Evolutionary conservation across 2,888 invertebrate genomes (phyloP), one percentile per base, ranked within the genome.

Genomic region (Allacma fusca): DNA sequence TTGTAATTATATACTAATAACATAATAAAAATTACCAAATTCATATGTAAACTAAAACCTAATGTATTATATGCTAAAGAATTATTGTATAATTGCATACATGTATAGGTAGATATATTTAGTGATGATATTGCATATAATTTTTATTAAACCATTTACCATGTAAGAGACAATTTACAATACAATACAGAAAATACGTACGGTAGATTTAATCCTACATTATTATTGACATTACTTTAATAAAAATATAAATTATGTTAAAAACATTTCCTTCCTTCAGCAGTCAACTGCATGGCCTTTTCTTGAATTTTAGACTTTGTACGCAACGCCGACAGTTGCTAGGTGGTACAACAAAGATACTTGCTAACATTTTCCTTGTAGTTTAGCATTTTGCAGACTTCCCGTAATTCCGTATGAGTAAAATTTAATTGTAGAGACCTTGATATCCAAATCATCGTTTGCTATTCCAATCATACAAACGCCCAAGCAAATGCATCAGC

Each of bases 21-120:
- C 4, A 34, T 34, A 34, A 34, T 34, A 34, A 50, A 50, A 50
- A 50, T 50, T 50, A 50, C 50, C 50, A 50, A 50, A 50, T 50
- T 50, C 50, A 50, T 50, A 50, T 50, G 50, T 50, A 50, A 50
- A 50, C 19, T 50, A 50, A 19, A 50, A 50, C n/a, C 16, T 50
- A 50, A 50, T 50, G 50, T 19, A 50, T 50, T 19, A 50, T 50
- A 50, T 50, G 16, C 50, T 50, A 50, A 50, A 19, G n/a, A 50
- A 12, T 50, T 50, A 50, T 50, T 50, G 50, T 50, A 13, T 50
- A 50, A 13, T 19, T 50, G 50, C 50, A 50, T 50, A 50, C 19
- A 50, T n/a, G n/a, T 50, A 50, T 16, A 50, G 50, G 5, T 50
- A 19, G 2, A 50, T 50, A 50, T 2, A 50, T 50, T 5, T 50